These are phyloP conservation scores for Caenorhabditis doughertyi DNA, from an alignment of 2,888 invertebrate genomes.

Conservation along the genomic window DNA sequence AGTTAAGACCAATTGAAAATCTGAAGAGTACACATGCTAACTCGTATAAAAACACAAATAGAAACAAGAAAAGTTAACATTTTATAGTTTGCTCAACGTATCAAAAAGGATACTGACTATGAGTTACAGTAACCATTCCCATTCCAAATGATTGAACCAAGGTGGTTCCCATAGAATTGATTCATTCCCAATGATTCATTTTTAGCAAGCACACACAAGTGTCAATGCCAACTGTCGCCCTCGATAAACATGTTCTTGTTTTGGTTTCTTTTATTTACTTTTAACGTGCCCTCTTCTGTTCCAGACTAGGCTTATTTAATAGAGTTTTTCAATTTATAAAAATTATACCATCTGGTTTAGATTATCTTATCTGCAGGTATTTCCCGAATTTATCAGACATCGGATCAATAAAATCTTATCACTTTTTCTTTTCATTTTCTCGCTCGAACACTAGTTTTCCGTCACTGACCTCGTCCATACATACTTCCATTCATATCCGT, in stretches of 20 bases:
- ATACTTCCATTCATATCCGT: conserved; percentile 37
- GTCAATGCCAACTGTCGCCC: conserved; percentile 27
- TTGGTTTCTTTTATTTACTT: conserved; percentile 41
- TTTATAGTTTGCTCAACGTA: conserved; percentile 14
- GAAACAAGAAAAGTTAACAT: not conserved
- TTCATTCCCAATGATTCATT: conserved; percentile 31
- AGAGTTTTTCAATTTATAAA: not conserved
- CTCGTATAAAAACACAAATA: conserved; percentile 26
- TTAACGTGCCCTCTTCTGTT: conserved; percentile 11
- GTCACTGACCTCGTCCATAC: conserved; percentile 47
- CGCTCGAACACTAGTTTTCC: conserved; percentile 38
- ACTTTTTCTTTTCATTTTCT: conserved; percentile 50
- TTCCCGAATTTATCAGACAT: conserved; percentile 25
- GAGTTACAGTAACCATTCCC: not conserved
- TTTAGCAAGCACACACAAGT: conserved; percentile 26
- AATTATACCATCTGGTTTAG: not conserved
- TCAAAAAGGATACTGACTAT: no score
- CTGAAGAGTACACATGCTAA: not conserved
- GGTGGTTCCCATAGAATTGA: conserved; percentile 8
- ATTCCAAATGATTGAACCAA: not conserved
- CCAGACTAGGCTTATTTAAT: conserved; percentile 5
- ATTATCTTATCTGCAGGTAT: conserved; percentile 22
- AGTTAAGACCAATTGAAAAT: not conserved
- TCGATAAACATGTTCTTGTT: conserved; percentile 54
- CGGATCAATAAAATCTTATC: conserved; percentile 52